phyloP scores from a whole-genome alignment of 1,140 invertebrate genomes.

The Diabrotica virgifera region DNA sequence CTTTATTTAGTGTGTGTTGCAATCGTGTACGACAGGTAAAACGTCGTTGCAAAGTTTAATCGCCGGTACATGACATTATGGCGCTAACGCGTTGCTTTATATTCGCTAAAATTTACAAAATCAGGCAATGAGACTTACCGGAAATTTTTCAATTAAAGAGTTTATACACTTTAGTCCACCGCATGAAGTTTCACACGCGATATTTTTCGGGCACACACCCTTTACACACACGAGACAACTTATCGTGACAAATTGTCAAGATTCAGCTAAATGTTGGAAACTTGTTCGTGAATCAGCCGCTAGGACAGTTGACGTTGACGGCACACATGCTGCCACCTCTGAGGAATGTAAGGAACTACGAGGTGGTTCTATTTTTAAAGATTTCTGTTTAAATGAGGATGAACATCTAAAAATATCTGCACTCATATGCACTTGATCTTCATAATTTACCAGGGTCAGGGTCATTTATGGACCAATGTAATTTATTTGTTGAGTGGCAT shows the following conservation, averaged over 20 bases:
- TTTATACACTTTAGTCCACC: neutral
- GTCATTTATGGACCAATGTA: too few relatives aligned
- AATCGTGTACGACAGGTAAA: neutral
- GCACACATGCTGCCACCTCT: neutral
- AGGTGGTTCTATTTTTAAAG: neutral
- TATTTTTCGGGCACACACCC: conserved; percentile 11
- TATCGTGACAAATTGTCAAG: neutral
- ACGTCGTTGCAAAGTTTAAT: neutral
- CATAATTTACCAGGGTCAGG: too few relatives aligned
- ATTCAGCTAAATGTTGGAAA: conserved; percentile 1
- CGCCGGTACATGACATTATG: conserved; percentile 4
- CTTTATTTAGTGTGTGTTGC: neutral
- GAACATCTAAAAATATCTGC: neutral
- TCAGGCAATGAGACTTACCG: neutral
- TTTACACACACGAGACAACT: conserved; percentile 7
- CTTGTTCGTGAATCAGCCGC: neutral
- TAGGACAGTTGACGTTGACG: neutral
- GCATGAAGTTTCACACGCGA: conserved; percentile 9
- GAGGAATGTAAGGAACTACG: neutral
- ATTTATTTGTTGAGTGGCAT: too few relatives aligned
- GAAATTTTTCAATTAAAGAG: neutral
- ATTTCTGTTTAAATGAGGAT: neutral
- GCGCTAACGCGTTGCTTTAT: neutral
- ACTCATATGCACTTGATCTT: too few relatives aligned
- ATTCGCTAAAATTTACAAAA: neutral